These are phyloP conservation scores for Stratiomys singularior DNA, from an alignment of 2,888 invertebrate species.

Conservation along the genomic window DNA sequence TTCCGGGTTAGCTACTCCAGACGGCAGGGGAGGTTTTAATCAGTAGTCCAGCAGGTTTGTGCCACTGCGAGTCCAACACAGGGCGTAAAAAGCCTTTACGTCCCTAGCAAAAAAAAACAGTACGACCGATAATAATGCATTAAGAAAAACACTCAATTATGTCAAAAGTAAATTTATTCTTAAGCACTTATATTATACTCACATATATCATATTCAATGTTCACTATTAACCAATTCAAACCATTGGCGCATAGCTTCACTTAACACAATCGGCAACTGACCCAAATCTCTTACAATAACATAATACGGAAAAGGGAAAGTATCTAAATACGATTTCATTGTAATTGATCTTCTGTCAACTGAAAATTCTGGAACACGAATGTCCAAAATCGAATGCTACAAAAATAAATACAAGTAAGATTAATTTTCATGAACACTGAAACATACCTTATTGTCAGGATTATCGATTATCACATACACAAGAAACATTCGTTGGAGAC, in stretches of 20 bases:
- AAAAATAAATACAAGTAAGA: slow-evolving; percentile 56
- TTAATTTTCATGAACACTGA: slow-evolving; percentile 56
- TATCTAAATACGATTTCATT: slow-evolving; percentile 89
- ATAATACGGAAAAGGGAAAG: slow-evolving; percentile 98
- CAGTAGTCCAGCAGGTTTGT: too few relatives aligned
- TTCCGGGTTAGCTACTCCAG: too few relatives aligned
- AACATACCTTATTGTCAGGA: slow-evolving; percentile 82
- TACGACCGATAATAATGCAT: too few relatives aligned
- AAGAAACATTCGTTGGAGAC: slow-evolving; percentile 86
- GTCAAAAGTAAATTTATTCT: too few relatives aligned
- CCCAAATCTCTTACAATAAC: slow-evolving; percentile 90
- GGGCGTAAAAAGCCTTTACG: too few relatives aligned
- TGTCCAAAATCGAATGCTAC: slow-evolving; percentile 91
- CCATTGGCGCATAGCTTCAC: slow-evolving; percentile 98
- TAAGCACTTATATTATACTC: too few relatives aligned
- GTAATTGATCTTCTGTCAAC: slow-evolving; percentile 69
- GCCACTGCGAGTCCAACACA: too few relatives aligned
- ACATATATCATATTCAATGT: too few relatives aligned
- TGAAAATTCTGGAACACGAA: slow-evolving; percentile 79
- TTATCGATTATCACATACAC: slow-evolving; percentile 97
- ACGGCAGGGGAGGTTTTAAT: too few relatives aligned
- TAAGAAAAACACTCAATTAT: too few relatives aligned
- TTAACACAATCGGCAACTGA: slow-evolving; percentile 87
- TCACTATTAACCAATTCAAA: slow-evolving; percentile 87
- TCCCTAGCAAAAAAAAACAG: too few relatives aligned